phyloP scores from a whole-genome alignment of 2,797 vertebrate species.

The Poliocrania exsul region DNA sequence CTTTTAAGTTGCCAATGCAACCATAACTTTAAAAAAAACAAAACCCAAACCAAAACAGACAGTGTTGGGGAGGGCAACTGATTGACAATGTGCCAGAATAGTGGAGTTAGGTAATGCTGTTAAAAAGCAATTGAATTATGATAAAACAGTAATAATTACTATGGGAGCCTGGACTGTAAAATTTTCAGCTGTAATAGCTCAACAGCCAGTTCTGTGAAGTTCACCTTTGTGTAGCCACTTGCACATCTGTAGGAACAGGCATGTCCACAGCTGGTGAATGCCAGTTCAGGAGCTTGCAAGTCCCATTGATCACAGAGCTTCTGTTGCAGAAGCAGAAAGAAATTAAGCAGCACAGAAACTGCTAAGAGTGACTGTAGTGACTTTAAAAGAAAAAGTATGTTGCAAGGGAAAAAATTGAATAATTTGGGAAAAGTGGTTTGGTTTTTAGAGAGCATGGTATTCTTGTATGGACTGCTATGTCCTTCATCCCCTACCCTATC shows the following conservation, averaged over 20 bases:
- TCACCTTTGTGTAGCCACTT: not conserved
- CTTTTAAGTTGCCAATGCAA: not conserved
- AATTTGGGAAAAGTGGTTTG: not conserved
- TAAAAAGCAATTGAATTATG: not conserved
- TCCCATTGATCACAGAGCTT: not conserved
- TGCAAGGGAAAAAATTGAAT: not conserved
- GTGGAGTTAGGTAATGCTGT: not conserved
- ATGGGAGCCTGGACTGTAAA: not conserved
- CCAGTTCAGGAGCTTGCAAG: not conserved
- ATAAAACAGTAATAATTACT: not conserved
- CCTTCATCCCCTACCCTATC: not conserved
- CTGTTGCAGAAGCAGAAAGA: not conserved
- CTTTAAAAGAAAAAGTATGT: not conserved
- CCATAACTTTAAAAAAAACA: not conserved
- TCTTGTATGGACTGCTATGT: not conserved
- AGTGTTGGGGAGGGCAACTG: not conserved
- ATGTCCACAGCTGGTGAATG: not conserved
- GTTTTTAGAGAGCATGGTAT: not conserved
- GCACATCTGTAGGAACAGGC: not conserved
- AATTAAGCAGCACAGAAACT: not conserved
- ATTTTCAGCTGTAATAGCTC: not conserved
- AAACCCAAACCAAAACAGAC: not conserved
- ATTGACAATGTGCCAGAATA: not conserved
- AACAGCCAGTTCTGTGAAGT: not conserved
- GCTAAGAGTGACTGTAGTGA: not conserved